Conservation (phyloP, 2,888 invertebrate species). For the Crioceris asparagi region DNA sequence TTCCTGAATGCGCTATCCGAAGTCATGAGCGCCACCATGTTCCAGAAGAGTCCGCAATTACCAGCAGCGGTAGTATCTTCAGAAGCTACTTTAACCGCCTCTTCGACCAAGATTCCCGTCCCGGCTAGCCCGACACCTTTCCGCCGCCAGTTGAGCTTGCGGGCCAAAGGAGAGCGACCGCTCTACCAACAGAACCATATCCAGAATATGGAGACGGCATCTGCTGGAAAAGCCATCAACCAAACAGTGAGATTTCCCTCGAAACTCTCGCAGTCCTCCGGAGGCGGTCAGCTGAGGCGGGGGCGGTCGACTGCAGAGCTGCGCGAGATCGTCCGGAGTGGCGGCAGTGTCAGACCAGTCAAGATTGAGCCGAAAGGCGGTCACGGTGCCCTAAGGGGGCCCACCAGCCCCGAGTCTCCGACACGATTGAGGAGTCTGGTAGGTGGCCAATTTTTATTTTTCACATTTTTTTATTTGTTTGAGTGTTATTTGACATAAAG, state of each 20-base stretch:
- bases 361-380: slow-evolving; percentile 12
- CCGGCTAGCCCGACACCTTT: slow-evolving; percentile 22
- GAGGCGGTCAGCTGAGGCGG: slow-evolving; percentile 24
- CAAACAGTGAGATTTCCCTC: slow-evolving; percentile 22
- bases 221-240: slow-evolving; percentile 8
- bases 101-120: slow-evolving; percentile 18
- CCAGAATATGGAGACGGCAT: slow-evolving; percentile 8
- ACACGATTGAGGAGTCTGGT: slow-evolving; percentile 44
- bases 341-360: no score
- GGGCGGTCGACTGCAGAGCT: slow-evolving; percentile 33
- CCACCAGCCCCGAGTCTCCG: slow-evolving; percentile 26
- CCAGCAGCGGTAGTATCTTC: slow-evolving; percentile 1
- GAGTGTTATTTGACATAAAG: no score
- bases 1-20: neutral
- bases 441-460: no score
- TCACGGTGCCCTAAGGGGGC: slow-evolving; percentile 10
- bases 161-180: slow-evolving; percentile 12
- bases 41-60: slow-evolving; percentile 14
- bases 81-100: neutral
- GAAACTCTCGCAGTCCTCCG: slow-evolving; percentile 18
- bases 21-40: slow-evolving; percentile 18
- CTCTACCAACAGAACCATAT: slow-evolving; percentile 8
- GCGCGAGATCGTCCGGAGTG: slow-evolving; percentile 30
- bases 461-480: no score
- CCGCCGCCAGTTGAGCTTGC: slow-evolving; percentile 25